A percentile compares a stretch with the other conserved stretches of the same genome.
Evolutionary conservation across 2,888 invertebrate species (phyloP).

Genomic region (Latrodectus elegans): DNA sequence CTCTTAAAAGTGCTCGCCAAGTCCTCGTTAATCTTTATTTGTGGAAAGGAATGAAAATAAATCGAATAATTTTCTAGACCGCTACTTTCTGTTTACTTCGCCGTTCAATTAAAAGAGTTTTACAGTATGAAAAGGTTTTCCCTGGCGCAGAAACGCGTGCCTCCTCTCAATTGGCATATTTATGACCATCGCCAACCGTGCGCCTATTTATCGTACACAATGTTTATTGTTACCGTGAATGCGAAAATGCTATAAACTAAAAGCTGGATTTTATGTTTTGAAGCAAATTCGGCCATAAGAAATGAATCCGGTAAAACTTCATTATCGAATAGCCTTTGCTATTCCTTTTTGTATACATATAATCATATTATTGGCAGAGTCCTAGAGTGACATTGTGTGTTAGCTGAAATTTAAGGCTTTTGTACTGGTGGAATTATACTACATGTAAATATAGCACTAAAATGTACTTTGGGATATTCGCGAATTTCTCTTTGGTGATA

Average conservation of each 20-base stretch:
- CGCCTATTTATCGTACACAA: not conserved
- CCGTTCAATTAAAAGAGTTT: conserved; percentile 3
- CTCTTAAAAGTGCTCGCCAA: not conserved
- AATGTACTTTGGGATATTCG: too few species aligned
- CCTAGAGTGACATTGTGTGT: too few species aligned
- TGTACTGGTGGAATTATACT: too few species aligned
- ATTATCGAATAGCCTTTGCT: too few species aligned
- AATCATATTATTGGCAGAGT: too few species aligned
- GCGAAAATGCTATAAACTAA: not conserved
- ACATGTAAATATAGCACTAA: too few species aligned
- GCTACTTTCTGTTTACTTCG: not conserved
- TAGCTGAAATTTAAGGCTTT: too few species aligned
- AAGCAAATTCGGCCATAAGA: not conserved
- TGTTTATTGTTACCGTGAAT: not conserved
- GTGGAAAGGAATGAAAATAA: not conserved
- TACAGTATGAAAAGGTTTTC: not conserved
- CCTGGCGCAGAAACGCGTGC: not conserved
- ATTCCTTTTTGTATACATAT: too few species aligned
- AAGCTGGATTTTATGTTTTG: not conserved
- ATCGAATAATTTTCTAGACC: not conserved
- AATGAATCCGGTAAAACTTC: too few species aligned
- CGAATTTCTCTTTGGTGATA: too few species aligned
- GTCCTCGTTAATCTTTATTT: conserved; percentile 3
- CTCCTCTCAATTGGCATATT: not conserved
- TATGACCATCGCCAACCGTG: not conserved